A percentile compares a stretch with the other conserved stretches of the same genome.
Conservation (phyloP, 2,888 invertebrate species). For the Lithophane leautieri region DNA sequence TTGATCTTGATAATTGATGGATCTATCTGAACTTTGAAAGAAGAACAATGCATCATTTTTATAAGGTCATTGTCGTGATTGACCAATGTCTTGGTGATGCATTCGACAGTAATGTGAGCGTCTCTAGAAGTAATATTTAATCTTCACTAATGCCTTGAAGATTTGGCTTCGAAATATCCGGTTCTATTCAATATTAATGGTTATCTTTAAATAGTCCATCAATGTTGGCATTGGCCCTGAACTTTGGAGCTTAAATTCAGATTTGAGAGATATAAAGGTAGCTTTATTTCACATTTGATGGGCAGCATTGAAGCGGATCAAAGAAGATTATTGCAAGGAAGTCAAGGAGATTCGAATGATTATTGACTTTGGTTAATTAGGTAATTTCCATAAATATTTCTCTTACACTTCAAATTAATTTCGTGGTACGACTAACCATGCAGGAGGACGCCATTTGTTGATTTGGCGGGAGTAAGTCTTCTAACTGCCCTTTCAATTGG, state of each 20-base stretch:
- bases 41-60: slow-evolving; percentile 9
- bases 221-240: slow-evolving; percentile 12
- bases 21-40: slow-evolving; percentile 10
- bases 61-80: slow-evolving; percentile 16
- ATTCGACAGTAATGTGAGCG: slow-evolving; percentile 6
- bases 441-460: neutral
- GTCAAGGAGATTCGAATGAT: neutral
- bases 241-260: slow-evolving; percentile 21
- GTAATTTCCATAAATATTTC: neutral
- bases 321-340: neutral
- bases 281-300: neutral
- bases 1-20: slow-evolving; percentile 8
- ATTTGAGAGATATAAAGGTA: slow-evolving; percentile 6
- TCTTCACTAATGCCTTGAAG: slow-evolving; percentile 7
- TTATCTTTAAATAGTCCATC: slow-evolving; percentile 9
- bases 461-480: neutral
- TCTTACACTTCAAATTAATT: neutral
- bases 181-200: neutral
- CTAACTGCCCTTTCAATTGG: slow-evolving; percentile 1
- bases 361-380: neutral
- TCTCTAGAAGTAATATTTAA: slow-evolving; percentile 11
- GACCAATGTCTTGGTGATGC: neutral
- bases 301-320: neutral
- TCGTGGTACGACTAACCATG: neutral
- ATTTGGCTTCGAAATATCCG: slow-evolving; percentile 12